phyloP scores from a whole-genome alignment of 2,888 invertebrate species.

The Dastarcus helophoroides region DNA sequence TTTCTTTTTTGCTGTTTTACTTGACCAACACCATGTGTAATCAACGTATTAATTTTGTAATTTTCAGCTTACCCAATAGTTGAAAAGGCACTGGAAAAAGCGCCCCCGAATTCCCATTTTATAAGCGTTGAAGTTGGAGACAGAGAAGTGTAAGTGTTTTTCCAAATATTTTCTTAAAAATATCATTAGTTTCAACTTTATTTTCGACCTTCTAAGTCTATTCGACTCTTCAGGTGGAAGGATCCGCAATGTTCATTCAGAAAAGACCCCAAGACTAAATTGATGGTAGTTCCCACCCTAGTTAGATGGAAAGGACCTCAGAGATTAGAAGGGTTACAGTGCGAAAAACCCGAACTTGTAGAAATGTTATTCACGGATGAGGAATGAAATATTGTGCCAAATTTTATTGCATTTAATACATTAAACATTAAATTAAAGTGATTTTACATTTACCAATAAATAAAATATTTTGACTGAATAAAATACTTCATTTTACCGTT shows the following conservation, averaged over 20 bases:
- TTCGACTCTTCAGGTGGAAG: conserved; percentile 60
- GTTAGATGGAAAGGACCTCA: conserved; percentile 67
- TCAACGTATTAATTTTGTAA: conserved; percentile 7
- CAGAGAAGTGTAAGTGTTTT: conserved; percentile 52
- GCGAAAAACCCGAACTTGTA: conserved; percentile 59
- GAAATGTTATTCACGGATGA: conserved; percentile 71
- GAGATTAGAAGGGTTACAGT: conserved; percentile 67
- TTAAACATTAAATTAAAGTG: too few species aligned
- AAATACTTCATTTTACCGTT: too few species aligned
- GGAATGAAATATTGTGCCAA: conserved; percentile 37
- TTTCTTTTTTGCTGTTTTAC: too few species aligned
- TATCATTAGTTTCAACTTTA: background rate
- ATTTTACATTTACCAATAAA: too few species aligned
- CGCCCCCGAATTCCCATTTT: conserved; percentile 53
- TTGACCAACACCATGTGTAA: background rate
- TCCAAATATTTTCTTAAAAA: conserved; percentile 5
- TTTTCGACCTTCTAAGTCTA: conserved; percentile 3
- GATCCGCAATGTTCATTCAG: conserved; percentile 70
- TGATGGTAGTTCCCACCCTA: conserved; percentile 75
- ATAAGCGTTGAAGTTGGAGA: conserved; percentile 71
- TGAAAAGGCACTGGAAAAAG: conserved; percentile 50
- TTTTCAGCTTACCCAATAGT: conserved; percentile 65
- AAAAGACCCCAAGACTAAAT: conserved; percentile 55
- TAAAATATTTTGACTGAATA: too few species aligned
- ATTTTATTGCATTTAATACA: too few species aligned